Conservation (phyloP, 2,888 invertebrate genomes). For the Fissipunctia ypsillon region DNA sequence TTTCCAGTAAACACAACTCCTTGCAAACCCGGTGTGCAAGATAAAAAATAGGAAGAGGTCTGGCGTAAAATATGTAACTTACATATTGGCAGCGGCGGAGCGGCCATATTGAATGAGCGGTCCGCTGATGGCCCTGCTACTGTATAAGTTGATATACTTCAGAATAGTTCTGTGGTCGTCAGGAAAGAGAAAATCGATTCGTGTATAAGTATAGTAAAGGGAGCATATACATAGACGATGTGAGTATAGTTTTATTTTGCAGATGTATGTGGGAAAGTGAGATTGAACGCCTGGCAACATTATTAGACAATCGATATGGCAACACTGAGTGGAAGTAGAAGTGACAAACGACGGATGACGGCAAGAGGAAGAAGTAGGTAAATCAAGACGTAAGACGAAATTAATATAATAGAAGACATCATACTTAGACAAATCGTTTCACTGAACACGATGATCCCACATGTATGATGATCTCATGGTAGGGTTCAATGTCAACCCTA, state of each 20-base stretch:
- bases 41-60: conserved; percentile 83
- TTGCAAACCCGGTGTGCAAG: conserved; percentile 70
- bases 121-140: conserved; percentile 59
- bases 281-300: not conserved
- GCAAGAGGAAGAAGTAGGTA: not conserved
- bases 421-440: not conserved
- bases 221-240: not conserved
- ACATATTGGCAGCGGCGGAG: conserved; percentile 84
- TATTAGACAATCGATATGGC: not conserved
- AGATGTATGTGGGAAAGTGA: not conserved
- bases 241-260: not conserved
- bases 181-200: conserved; percentile 8
- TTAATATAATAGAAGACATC: not conserved
- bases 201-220: not conserved
- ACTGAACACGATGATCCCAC: too few relatives aligned
- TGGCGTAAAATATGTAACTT: conserved; percentile 87
- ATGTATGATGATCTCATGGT: not conserved
- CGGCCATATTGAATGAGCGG: conserved; percentile 84
- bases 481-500: not conserved
- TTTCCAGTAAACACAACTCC: conserved; percentile 60
- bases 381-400: not conserved
- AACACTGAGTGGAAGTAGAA: not conserved
- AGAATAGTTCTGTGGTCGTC: conserved; percentile 9
- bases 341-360: not conserved
- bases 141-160: conserved; percentile 43